phyloP scores from a whole-genome alignment of 2,113 vertebrate species.

The Ammodytes dubius region DNA sequence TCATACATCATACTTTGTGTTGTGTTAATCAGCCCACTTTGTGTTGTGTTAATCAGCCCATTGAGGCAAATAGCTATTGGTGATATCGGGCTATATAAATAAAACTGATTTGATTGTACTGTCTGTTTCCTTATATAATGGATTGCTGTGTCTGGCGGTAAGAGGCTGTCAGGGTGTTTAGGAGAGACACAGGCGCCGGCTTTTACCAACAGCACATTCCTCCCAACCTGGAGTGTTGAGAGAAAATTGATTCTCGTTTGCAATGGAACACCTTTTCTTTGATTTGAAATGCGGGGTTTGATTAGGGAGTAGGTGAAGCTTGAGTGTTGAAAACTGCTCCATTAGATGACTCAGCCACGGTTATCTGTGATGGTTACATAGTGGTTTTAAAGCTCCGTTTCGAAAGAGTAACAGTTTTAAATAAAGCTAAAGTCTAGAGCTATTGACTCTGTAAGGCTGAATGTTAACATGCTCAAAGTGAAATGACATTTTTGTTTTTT shows the following conservation, averaged over 20 bases:
- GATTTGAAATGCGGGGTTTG: neutral
- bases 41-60: too few relatives aligned
- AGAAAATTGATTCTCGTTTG: conserved; percentile 36
- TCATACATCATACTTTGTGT: too few relatives aligned
- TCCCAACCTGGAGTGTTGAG: conserved; percentile 4
- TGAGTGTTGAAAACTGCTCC: neutral
- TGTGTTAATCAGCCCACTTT: too few relatives aligned
- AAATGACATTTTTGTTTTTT: neutral
- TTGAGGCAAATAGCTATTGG: too few relatives aligned
- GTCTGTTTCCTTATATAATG: conserved; percentile 41
- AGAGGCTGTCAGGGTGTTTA: conserved; percentile 47
- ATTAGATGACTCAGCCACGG: neutral
- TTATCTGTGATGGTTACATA: neutral
- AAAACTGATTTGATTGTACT: too few relatives aligned
- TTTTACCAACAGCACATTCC: conserved; percentile 35
- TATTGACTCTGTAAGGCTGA: too few relatives aligned
- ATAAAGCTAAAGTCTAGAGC: too few relatives aligned
- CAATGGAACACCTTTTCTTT: conserved; percentile 7
- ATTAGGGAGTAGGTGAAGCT: neutral
- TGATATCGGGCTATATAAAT: too few relatives aligned
- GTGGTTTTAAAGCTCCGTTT: neutral
- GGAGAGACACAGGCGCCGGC: conserved; percentile 37
- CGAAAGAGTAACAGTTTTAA: too few relatives aligned
- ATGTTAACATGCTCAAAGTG: too few relatives aligned
- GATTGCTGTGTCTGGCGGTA: conserved; percentile 48